phyloP scores from a whole-genome alignment of 2,888 invertebrate species.

The Adelognathus sp. region DNA sequence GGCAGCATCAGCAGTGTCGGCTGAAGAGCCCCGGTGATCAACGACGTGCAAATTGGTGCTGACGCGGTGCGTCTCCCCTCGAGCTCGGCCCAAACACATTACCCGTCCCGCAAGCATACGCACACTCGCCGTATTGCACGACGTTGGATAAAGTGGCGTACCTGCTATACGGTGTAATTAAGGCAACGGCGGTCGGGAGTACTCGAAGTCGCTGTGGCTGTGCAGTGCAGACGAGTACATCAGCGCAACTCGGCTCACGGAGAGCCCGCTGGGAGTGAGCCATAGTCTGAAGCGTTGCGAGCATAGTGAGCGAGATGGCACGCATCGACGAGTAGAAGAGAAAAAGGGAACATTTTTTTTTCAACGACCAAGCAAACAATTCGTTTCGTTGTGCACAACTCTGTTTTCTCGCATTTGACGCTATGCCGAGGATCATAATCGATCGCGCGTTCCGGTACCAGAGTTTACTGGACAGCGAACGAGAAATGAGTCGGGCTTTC shows the following conservation, averaged over 20 bases:
- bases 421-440: no score
- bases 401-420: no score
- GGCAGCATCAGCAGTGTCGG: neutral
- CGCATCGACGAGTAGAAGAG: no score
- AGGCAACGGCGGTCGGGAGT: constrained; percentile 34
- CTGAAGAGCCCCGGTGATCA: constrained; percentile 47
- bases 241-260: neutral
- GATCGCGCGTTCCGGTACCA: no score
- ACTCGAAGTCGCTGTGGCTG: constrained; percentile 23
- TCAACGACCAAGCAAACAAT: constrained; percentile 25
- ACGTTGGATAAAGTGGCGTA: constrained; percentile 36
- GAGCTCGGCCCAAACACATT: constrained; percentile 16
- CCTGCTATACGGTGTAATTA: constrained; percentile 55
- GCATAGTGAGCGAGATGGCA: neutral
- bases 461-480: no score
- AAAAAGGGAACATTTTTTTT: no score
- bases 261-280: neutral
- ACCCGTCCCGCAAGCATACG: constrained; percentile 5
- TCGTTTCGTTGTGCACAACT: no score
- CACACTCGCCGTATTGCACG: constrained; percentile 25
- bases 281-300: neutral
- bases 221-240: constrained; percentile 6
- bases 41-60: constrained; percentile 61
- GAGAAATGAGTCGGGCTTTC: no score
- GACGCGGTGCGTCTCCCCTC: constrained; percentile 52